Evolutionary conservation across 2,888 invertebrate species (phyloP).

Genomic region (Frankliniella fusca): DNA sequence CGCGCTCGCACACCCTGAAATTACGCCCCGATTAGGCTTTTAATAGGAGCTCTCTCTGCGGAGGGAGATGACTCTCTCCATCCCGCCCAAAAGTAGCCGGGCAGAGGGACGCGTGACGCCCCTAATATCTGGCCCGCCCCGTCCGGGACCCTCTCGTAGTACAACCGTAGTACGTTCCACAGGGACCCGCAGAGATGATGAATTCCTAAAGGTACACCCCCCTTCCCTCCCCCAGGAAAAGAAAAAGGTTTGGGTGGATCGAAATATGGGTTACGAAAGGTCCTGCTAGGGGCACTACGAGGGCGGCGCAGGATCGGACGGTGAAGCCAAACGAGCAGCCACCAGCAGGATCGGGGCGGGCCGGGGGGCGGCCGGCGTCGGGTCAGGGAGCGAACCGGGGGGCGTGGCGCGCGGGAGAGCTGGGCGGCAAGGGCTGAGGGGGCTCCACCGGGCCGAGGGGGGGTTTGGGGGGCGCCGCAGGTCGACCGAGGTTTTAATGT

Average conservation of each 20-base stretch:
- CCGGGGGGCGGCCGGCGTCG: not conserved
- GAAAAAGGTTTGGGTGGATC: not conserved
- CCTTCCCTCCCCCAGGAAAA: not conserved
- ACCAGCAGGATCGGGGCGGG: not conserved
- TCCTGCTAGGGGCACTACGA: not conserved
- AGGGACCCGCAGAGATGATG: not conserved
- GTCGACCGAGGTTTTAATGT: conserved; percentile 16
- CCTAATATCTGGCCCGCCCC: no score
- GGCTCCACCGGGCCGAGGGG: no score
- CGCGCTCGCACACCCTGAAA: no score
- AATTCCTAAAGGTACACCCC: not conserved
- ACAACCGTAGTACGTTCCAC: not conserved
- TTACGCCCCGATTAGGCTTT: no score
- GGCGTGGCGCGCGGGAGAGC: conserved; percentile 7
- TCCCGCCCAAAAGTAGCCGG: not conserved
- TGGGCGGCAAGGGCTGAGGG: not conserved
- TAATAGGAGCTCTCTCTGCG: not conserved
- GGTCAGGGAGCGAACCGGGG: conserved; percentile 1
- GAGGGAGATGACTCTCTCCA: not conserved
- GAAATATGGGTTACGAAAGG: conserved; percentile 15
- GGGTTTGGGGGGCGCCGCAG: not conserved
- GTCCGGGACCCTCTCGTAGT: not conserved
- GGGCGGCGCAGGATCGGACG: not conserved
- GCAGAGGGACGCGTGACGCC: no score
- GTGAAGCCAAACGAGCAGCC: not conserved